A percentile compares a stretch with the other conserved stretches of the same genome.
phyloP scores from a whole-genome alignment of 2,888 invertebrate genomes.

The Tenthredo notha region DNA sequence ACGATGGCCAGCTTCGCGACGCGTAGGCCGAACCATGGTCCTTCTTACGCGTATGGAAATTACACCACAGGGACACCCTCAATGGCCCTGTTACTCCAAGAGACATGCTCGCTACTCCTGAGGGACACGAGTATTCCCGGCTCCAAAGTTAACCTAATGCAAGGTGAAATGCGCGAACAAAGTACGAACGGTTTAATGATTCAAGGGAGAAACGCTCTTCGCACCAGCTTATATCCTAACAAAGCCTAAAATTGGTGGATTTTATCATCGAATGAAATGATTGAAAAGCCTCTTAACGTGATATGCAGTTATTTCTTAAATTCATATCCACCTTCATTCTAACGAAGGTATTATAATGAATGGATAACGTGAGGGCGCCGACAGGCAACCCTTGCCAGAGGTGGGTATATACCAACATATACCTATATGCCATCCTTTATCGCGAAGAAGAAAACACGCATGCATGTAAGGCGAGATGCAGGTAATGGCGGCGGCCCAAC shows the following conservation, averaged over 20 bases:
- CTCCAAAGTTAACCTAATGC: background rate
- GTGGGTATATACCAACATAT: constrained; percentile 39
- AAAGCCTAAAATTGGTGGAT: background rate
- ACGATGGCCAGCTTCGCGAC: constrained; percentile 26
- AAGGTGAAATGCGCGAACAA: constrained; percentile 67
- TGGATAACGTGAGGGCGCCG: constrained; percentile 61
- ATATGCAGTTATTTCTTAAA: background rate
- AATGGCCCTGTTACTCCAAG: constrained; percentile 44
- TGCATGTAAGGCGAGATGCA: constrained; percentile 53
- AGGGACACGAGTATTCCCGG: constrained; percentile 7
- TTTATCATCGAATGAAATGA: background rate
- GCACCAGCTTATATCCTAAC: background rate
- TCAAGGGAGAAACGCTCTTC: background rate
- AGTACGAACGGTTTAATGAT: constrained; percentile 68
- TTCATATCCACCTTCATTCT: background rate
- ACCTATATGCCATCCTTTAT: constrained; percentile 60
- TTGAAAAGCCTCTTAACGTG: background rate
- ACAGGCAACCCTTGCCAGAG: constrained; percentile 61
- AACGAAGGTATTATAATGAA: background rate
- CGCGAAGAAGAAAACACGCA: constrained; percentile 64
- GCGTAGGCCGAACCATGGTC: constrained; percentile 37
- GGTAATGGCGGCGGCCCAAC: constrained; percentile 58
- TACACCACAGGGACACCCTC: constrained; percentile 40
- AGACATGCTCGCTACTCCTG: constrained; percentile 32
- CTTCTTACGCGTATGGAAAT: constrained; percentile 46